Conservation (phyloP, 2,113 vertebrate genomes). For the Pachypanchax playfairii region DNA sequence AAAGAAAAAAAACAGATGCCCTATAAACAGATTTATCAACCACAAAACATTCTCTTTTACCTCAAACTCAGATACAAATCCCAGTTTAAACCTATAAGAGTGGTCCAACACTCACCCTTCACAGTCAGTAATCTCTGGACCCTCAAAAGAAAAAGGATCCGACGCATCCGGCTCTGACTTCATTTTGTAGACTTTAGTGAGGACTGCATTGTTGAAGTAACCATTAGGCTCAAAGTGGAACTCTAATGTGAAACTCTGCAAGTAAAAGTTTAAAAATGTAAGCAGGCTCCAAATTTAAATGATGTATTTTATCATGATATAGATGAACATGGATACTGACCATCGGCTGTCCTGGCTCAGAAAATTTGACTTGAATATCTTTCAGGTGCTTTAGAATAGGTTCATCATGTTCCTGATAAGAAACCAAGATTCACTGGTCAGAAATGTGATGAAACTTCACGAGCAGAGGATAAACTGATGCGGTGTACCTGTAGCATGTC, state of each 20-base stretch:
- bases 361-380: conserved; percentile 97
- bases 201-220: conserved; percentile 91
- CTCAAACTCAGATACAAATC: neutral
- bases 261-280: neutral
- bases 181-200: conserved; percentile 98
- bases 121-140: conserved; percentile 96
- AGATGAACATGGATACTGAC: conserved; percentile 76
- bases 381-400: conserved; percentile 95
- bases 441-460: neutral
- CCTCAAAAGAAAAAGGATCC: conserved; percentile 97
- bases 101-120: conserved; percentile 91
- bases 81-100: no score
- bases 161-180: conserved; percentile 91
- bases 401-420: conserved; percentile 91
- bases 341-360: conserved; percentile 93
- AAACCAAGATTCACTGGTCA: neutral
- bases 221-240: conserved; percentile 96
- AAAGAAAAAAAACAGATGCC: conserved; percentile 20
- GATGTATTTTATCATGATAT: neutral
- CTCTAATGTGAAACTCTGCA: conserved; percentile 94
- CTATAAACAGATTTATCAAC: conserved; percentile 16
- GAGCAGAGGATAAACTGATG: neutral
- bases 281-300: neutral
- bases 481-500: conserved; percentile 91
- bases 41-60: neutral